Percentiles rank a stretch among this genome's conserved stretches.
phyloP scores from a whole-genome alignment of 2,113 vertebrate genomes.

The Perca fluviatilis region DNA sequence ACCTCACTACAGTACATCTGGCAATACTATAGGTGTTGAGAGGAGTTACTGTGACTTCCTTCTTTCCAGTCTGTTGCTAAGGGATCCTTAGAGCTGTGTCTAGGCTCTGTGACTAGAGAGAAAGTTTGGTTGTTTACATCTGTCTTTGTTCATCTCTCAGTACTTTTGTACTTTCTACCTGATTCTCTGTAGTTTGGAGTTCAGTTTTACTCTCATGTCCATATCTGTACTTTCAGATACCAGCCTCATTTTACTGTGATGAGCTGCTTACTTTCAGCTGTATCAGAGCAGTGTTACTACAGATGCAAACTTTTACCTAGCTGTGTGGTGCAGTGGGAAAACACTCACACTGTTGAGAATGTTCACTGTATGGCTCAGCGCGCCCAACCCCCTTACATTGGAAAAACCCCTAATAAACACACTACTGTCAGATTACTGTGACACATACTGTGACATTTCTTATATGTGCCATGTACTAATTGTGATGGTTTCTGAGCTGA shows the following conservation, averaged over 20 bases:
- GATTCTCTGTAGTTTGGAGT: background rate
- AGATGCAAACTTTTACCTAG: background rate
- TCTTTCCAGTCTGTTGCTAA: too few relatives aligned
- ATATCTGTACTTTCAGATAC: background rate
- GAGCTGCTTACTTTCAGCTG: background rate
- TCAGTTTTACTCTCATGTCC: background rate
- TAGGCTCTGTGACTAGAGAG: too few relatives aligned
- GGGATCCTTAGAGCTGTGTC: too few relatives aligned
- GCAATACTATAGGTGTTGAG: too few relatives aligned
- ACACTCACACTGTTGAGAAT: background rate
- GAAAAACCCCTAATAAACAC: background rate
- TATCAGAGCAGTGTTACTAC: background rate
- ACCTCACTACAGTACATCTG: too few relatives aligned
- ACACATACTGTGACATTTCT: background rate
- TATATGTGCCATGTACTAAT: background rate
- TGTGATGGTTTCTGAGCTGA: background rate
- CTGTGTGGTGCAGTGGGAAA: background rate
- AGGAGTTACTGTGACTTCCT: too few relatives aligned
- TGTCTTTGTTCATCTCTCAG: background rate
- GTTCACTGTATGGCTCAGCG: background rate
- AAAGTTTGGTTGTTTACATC: too few relatives aligned
- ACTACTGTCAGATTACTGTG: background rate
- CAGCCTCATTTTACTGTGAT: background rate
- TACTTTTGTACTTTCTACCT: background rate
- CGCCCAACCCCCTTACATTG: background rate